Percentiles rank a stretch among this genome's conserved stretches.
Evolutionary conservation across 1,140 invertebrate genomes (phyloP).

Genomic region (Steinernema feltiae): DNA sequence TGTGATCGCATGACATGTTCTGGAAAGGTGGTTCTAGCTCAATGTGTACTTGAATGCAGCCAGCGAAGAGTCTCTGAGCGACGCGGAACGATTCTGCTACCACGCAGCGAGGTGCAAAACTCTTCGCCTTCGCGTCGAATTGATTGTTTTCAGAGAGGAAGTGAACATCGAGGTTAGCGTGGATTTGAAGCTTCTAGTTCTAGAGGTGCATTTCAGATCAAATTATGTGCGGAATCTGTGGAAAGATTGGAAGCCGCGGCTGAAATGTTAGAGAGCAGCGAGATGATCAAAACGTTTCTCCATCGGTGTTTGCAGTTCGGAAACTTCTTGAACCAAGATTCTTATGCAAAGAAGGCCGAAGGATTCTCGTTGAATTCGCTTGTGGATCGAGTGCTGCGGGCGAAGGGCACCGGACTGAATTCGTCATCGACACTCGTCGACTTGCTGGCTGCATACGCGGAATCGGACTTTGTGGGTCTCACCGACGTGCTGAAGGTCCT

Average conservation of each 20-base stretch:
- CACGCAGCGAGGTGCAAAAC: neutral
- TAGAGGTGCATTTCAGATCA: neutral
- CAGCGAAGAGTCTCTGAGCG: neutral
- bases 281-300: neutral
- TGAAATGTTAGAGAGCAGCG: neutral
- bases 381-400: neutral
- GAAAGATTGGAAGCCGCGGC: neutral
- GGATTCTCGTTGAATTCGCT: neutral
- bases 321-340: constrained; percentile 4
- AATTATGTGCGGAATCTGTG: neutral
- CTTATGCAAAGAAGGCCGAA: neutral
- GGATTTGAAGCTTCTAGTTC: neutral
- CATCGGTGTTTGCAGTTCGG: constrained; percentile 1
- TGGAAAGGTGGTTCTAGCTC: neutral
- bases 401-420: neutral
- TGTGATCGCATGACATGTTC: neutral
- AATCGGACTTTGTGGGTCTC: neutral
- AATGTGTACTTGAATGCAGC: neutral
- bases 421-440: neutral
- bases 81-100: neutral
- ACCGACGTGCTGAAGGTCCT: neutral
- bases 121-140: neutral
- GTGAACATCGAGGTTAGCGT: neutral
- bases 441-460: neutral
- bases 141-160: neutral